phyloP scores from a whole-genome alignment of 2,113 vertebrate genomes.

The Vidua macroura region DNA sequence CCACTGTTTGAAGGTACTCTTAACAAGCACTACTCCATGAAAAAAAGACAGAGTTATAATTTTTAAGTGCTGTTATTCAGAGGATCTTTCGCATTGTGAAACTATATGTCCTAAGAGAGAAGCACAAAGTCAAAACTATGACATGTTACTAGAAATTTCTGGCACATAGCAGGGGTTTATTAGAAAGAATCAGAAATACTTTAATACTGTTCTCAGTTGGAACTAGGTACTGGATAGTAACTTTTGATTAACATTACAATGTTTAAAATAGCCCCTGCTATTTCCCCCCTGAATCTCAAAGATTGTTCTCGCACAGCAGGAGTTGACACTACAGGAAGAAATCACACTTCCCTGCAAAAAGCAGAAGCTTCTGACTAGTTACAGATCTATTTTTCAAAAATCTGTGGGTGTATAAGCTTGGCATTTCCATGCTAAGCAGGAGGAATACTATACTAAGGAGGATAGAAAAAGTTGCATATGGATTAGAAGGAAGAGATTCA shows the following conservation, averaged over 20 bases:
- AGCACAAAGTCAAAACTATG: background rate
- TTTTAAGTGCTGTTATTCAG: background rate
- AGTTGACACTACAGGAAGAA: background rate
- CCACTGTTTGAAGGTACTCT: background rate
- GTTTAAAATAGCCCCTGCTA: background rate
- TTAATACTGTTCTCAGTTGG: background rate
- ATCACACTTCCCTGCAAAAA: background rate
- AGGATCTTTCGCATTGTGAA: background rate
- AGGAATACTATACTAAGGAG: background rate
- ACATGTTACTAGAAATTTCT: background rate
- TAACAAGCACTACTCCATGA: background rate
- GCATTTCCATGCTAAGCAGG: background rate
- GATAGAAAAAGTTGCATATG: background rate
- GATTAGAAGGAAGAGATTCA: background rate
- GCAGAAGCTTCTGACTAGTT: background rate
- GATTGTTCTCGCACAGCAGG: background rate
- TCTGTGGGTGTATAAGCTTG: background rate
- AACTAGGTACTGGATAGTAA: background rate
- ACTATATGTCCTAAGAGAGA: background rate
- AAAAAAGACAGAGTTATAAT: background rate
- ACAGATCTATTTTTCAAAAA: background rate
- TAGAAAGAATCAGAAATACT: background rate
- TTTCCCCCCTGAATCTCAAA: background rate
- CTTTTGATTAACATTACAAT: background rate
- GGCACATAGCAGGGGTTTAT: background rate